Percentiles rank a stretch among this genome's conserved stretches.
Conservation (phyloP, 2,888 invertebrate species). For the Philonicus albiceps region DNA sequence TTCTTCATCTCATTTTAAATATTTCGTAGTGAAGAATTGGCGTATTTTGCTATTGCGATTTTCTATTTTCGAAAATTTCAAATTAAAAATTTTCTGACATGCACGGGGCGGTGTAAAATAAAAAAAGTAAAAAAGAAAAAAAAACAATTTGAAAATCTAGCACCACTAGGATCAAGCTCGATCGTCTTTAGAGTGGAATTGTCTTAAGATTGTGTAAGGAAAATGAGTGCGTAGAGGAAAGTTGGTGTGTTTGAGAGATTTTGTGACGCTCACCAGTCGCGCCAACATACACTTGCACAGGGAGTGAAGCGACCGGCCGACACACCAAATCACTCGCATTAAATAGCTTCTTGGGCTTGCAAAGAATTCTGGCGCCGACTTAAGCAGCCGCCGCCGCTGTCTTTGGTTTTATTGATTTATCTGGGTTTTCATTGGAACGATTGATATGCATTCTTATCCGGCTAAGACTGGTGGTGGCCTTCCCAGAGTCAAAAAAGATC, state of each 20-base stretch:
- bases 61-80: neutral
- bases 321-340: conserved; percentile 55
- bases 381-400: conserved; percentile 65
- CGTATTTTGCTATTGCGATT: neutral
- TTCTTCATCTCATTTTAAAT: neutral
- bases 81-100: neutral
- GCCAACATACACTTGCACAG: conserved; percentile 43
- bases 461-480: conserved; percentile 31
- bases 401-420: conserved; percentile 66
- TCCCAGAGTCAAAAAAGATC: conserved; percentile 34
- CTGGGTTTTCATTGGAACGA: conserved; percentile 52
- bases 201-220: neutral
- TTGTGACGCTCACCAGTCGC: conserved; percentile 44
- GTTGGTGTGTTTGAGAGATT: neutral
- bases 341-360: conserved; percentile 56
- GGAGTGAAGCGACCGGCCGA: conserved; percentile 46
- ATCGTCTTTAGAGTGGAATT: neutral
- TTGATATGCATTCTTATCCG: conserved; percentile 31
- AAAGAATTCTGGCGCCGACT: conserved; percentile 66
- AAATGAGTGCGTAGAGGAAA: neutral
- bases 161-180: neutral
- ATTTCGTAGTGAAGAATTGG: neutral
- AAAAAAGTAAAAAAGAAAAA: neutral
- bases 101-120: neutral
- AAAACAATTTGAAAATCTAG: neutral